Conservation (phyloP, 2,113 vertebrate genomes). For the Xyliphius kryptos region DNA sequence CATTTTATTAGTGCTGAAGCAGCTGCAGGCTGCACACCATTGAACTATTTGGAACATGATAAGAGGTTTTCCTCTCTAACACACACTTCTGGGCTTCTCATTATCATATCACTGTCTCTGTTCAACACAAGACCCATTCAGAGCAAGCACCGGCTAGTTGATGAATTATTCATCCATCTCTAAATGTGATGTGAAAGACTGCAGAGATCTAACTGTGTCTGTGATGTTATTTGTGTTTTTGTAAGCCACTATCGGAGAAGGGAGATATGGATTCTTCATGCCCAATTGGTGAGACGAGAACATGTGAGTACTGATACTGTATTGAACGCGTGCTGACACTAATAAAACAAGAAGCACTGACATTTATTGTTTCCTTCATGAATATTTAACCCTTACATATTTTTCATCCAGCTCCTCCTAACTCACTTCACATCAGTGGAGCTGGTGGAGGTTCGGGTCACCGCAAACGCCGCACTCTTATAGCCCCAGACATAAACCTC, state of each 20-base stretch:
- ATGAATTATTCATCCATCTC: conserved; percentile 1
- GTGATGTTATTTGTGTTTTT: conserved; percentile 1
- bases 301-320: conserved; percentile 68
- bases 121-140: conserved; percentile 23
- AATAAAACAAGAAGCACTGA: no score
- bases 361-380: no score
- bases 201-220: neutral
- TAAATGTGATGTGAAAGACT: neutral
- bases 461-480: conserved; percentile 80
- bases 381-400: conserved; percentile 15
- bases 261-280: conserved; percentile 78
- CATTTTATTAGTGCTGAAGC: conserved; percentile 21
- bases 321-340: no score
- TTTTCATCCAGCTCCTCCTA: conserved; percentile 71
- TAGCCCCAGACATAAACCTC: conserved; percentile 93
- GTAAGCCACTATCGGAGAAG: conserved; percentile 82
- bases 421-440: conserved; percentile 67
- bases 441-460: conserved; percentile 54
- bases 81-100: no score
- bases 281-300: conserved; percentile 67
- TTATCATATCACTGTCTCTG: conserved; percentile 41
- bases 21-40: conserved; percentile 22
- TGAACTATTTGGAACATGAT: conserved; percentile 30
- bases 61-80: conserved; percentile 23
- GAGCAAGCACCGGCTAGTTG: conserved; percentile 15